phyloP scores from a whole-genome alignment of 2,797 vertebrate species.

The Anguilla megastoma region DNA sequence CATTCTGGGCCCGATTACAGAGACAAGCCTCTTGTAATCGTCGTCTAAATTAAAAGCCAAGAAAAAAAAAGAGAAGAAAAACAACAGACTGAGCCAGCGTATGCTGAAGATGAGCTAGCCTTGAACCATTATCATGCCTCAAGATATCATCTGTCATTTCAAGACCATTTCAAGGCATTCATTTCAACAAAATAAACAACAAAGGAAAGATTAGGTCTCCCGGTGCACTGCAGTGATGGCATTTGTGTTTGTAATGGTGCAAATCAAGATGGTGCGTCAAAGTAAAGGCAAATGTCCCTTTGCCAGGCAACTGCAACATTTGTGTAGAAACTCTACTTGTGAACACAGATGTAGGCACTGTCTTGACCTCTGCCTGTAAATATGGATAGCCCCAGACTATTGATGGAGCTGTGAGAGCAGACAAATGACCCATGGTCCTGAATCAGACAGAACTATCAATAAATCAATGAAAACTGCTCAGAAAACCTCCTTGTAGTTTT shows the following conservation, averaged over 20 bases:
- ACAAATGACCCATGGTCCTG: background rate
- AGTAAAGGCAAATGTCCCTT: background rate
- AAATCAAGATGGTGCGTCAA: background rate
- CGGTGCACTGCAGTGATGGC: background rate
- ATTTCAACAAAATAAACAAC: conserved; percentile 1
- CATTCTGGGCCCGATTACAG: conserved; percentile 26
- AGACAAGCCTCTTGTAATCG: conserved; percentile 21
- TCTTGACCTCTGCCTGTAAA: conserved; percentile 12
- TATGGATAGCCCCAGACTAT: conserved; percentile 17
- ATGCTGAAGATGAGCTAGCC: conserved; percentile 1
- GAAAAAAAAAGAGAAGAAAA: background rate
- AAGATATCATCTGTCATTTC: conserved; percentile 13
- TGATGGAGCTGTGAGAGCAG: background rate
- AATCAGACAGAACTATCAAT: conserved; percentile 3
- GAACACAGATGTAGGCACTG: background rate
- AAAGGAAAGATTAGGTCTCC: background rate
- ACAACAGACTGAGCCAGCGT: background rate
- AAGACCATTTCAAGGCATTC: background rate
- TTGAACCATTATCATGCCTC: background rate
- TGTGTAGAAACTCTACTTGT: background rate
- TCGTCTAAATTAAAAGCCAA: conserved; percentile 25
- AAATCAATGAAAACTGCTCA: background rate
- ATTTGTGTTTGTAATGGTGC: background rate
- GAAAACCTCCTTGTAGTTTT: background rate
- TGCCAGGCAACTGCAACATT: background rate